A percentile compares a stretch with the other conserved stretches of the same genome.
phyloP scores from a whole-genome alignment of 2,888 invertebrate species.

The Cosmorhoe ocellata region DNA sequence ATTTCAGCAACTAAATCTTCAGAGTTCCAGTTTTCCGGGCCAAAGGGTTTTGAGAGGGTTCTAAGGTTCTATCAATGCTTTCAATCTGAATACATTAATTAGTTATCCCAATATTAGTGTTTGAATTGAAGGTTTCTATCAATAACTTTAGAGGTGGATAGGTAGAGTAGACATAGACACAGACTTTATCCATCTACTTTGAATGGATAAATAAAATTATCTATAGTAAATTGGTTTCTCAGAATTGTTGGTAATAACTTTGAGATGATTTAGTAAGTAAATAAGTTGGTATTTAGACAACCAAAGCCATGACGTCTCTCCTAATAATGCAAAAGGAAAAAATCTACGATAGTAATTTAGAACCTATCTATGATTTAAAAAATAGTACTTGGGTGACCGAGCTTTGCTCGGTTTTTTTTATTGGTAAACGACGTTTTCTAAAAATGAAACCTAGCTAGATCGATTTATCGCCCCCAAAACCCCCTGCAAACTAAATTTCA shows the following conservation, averaged over 20 bases:
- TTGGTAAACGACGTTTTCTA: too few relatives aligned
- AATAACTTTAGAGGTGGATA: conserved; percentile 1
- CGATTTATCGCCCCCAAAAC: too few relatives aligned
- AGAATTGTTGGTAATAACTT: conserved; percentile 3
- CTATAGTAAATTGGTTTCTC: conserved; percentile 3
- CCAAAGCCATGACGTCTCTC: too few relatives aligned
- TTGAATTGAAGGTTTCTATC: conserved; percentile 13
- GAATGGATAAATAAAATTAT: conserved; percentile 12
- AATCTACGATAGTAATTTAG: not conserved
- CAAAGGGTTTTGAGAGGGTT: conserved; percentile 10
- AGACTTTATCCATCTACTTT: conserved; percentile 4
- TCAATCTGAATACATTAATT: conserved; percentile 21
- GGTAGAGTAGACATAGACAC: not conserved
- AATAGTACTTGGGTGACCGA: too few relatives aligned
- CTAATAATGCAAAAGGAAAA: too few relatives aligned
- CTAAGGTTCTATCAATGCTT: conserved; percentile 9
- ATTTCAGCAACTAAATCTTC: conserved; percentile 16
- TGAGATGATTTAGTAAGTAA: conserved; percentile 2
- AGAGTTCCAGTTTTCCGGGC: conserved; percentile 12
- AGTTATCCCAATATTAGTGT: conserved; percentile 16
- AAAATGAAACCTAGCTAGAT: too few relatives aligned
- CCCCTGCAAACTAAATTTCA: too few relatives aligned
- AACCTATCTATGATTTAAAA: too few relatives aligned
- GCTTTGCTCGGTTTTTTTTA: too few relatives aligned
- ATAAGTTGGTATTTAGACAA: not conserved